Percentiles rank a stretch among this genome's conserved stretches.
Evolutionary conservation across 2,797 vertebrate species (phyloP).

Genomic region (Centroberyx gerrardi): DNA sequence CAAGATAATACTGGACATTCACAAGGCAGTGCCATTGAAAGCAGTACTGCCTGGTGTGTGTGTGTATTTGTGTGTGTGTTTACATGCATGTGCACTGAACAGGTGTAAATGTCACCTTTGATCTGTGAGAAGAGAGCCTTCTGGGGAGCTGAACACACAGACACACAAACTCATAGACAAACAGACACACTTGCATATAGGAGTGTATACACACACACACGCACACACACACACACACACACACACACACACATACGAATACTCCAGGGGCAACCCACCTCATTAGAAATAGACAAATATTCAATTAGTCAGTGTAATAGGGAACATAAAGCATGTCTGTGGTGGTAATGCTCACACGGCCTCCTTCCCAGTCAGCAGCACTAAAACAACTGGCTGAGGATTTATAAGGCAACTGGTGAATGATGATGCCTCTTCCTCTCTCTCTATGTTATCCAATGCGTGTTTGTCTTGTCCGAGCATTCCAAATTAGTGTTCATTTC

Average conservation of each 20-base stretch:
- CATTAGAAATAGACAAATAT: slow-evolving; percentile 79
- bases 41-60: no score
- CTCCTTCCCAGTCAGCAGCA: slow-evolving; percentile 60
- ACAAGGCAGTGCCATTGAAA: no score
- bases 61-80: neutral
- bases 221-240: slow-evolving; percentile 16
- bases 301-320: slow-evolving; percentile 77
- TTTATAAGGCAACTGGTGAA: slow-evolving; percentile 64
- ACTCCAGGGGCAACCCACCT: slow-evolving; percentile 60
- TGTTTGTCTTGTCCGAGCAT: slow-evolving; percentile 72
- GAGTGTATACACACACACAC: neutral
- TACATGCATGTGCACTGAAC: neutral
- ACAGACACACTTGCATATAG: slow-evolving; percentile 5
- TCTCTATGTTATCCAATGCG: slow-evolving; percentile 58
- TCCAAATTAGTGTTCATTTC: slow-evolving; percentile 75
- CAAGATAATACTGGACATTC: no score
- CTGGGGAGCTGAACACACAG: neutral
- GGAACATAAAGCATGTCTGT: slow-evolving; percentile 72
- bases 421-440: slow-evolving; percentile 61
- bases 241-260: slow-evolving; percentile 33
- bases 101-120: slow-evolving; percentile 13
- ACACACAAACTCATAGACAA: neutral
- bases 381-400: slow-evolving; percentile 69
- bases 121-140: neutral
- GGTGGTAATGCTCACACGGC: slow-evolving; percentile 51